Base-by-base conservation (phyloP, 2,797 vertebrate species). In the Paguma larvata region DNA sequence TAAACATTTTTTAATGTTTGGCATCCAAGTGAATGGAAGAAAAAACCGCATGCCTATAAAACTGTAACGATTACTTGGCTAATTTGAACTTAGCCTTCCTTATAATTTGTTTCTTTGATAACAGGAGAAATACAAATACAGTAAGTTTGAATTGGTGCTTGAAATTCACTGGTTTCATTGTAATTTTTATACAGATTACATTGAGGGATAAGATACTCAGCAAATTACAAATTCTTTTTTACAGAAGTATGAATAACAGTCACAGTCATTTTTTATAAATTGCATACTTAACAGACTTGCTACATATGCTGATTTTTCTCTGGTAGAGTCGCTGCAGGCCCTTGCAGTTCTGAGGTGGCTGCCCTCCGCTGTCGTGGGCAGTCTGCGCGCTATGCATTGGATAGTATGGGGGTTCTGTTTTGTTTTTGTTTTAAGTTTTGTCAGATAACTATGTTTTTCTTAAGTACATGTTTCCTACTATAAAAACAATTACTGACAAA, bases 121-220 rank as follows among this genome's bases (percentile, higher is more conserved):
- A 91, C 75, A 98, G 90, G 86, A 98, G 92, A 98, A 98, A 95
- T 97, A 98, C 67, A 97, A 98, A 97, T 97, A 96, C 62, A 96
- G 91, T 97, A 98, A 84, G 85, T 87, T 97, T 96, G 98, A 98
- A 98, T 98, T 98, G 98, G 99, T 99, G 99, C 99, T 99, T 99
- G 98, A 98, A 97, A 98, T 98, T 98, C 98, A 98, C 98, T 83
- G 86, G 73, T 97, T 98, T 97, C 97, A 97, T 98, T 98, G 89
- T 85, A 96, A 75, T 15, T 96, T 98, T 97, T 97, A 98, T 98
- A 97, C 97, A 95, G 90, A 92, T 86, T 97, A 97, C 97, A 96
- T 97, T 97, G 93, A 97, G 73, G 97, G 85, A 97, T 98, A 98
- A 97, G 97, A 95, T 98, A 96, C 97, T 97, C 88, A 83, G 86